Conservation (phyloP, 1,140 invertebrate genomes). For the Drosophila jambulina region DNA sequence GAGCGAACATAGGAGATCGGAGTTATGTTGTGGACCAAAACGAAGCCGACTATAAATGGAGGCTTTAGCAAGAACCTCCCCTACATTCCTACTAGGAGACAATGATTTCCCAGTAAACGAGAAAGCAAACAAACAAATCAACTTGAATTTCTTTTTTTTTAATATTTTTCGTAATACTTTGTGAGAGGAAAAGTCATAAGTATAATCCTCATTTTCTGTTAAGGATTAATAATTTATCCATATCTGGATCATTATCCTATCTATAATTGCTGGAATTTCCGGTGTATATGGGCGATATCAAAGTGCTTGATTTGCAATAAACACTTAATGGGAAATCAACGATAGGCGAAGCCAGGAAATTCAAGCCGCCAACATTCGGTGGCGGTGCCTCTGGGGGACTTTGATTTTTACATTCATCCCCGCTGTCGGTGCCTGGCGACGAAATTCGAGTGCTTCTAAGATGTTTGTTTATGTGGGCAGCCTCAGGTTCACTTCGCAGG, state of each 20-base stretch:
- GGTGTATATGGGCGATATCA: slow-evolving; percentile 18
- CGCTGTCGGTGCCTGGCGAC: slow-evolving; percentile 44
- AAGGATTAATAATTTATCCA: neutral
- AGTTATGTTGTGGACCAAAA: too few relatives aligned
- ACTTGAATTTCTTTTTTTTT: neutral
- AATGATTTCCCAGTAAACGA: neutral
- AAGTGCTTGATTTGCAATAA: slow-evolving; percentile 14
- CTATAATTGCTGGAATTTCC: slow-evolving; percentile 28
- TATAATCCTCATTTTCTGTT: neutral
- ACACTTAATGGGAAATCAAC: slow-evolving; percentile 34
- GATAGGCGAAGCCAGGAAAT: slow-evolving; percentile 39
- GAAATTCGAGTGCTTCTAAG: slow-evolving; percentile 51
- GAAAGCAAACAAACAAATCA: neutral
- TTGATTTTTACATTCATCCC: slow-evolving; percentile 19
- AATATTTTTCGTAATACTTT: neutral
- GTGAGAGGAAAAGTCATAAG: neutral
- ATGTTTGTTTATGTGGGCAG: slow-evolving; percentile 43
- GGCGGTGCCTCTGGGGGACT: slow-evolving; percentile 31
- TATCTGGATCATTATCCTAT: neutral
- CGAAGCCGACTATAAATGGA: too few relatives aligned
- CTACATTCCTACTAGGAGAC: too few relatives aligned
- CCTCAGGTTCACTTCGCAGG: slow-evolving; percentile 31
- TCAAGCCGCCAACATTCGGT: slow-evolving; percentile 51
- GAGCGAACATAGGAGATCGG: neutral
- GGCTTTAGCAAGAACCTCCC: neutral